Evolutionary conservation across 2,888 invertebrate genomes (phyloP).

Genomic region (Troilus luridus): DNA sequence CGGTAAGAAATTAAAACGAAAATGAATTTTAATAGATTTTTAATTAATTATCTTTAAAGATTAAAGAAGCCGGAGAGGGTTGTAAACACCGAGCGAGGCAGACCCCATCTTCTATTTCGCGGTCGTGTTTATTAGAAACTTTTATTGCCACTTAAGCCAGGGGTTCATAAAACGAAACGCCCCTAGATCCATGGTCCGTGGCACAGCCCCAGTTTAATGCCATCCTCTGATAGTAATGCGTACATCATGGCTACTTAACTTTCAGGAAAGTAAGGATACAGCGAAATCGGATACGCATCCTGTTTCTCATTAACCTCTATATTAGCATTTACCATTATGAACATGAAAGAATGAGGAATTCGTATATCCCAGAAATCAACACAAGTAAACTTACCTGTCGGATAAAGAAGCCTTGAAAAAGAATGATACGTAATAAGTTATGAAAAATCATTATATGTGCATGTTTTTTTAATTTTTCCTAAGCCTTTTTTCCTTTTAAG

Average conservation of each 20-base stretch:
- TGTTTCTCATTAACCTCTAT: not conserved
- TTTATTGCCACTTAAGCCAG: conserved; percentile 10
- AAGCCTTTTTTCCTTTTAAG: too few relatives aligned
- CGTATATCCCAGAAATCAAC: too few relatives aligned
- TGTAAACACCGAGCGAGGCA: not conserved
- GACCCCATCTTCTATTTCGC: not conserved
- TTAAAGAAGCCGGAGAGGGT: not conserved
- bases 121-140: conserved; percentile 27
- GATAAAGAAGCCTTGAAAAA: not conserved
- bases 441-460: not conserved
- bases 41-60: not conserved
- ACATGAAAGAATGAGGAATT: too few relatives aligned
- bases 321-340: too few relatives aligned
- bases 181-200: not conserved
- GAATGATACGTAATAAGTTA: not conserved
- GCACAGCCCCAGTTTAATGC: not conserved
- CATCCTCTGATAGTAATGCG: not conserved
- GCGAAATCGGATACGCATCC: not conserved
- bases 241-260: not conserved
- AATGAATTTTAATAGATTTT: not conserved
- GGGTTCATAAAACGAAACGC: not conserved
- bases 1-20: not conserved
- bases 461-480: not conserved
- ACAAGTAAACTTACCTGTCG: not conserved
- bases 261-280: not conserved